Conservation (phyloP, 2,797 vertebrate genomes). For the Poecilia gillii region DNA sequence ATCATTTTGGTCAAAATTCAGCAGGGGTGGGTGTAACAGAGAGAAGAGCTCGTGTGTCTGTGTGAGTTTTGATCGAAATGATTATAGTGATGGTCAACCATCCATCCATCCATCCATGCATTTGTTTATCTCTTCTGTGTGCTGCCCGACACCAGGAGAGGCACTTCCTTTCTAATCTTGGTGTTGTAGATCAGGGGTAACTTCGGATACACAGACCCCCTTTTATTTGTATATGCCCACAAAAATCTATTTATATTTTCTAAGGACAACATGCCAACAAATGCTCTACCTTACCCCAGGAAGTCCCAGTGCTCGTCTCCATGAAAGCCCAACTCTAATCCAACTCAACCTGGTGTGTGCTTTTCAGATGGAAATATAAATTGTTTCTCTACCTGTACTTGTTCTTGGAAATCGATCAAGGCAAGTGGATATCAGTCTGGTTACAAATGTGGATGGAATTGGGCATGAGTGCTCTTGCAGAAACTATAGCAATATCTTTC, state of each 20-base stretch:
- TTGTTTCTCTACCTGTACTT: constrained; percentile 13
- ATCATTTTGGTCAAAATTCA: no score
- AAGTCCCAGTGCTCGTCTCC: constrained; percentile 23
- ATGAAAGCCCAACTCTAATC: constrained; percentile 42
- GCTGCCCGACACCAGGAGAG: constrained; percentile 1
- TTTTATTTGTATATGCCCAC: constrained; percentile 45
- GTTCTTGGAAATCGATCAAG: constrained; percentile 5
- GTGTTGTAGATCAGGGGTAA: constrained; percentile 61
- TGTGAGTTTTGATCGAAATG: no score
- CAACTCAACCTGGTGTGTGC: constrained; percentile 25
- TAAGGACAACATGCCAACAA: constrained; percentile 44
- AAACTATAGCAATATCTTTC: constrained; percentile 25
- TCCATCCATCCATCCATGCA: background rate
- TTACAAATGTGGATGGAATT: constrained; percentile 42
- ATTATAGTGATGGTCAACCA: no score
- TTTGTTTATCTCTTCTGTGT: constrained; percentile 6
- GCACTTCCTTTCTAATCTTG: constrained; percentile 64
- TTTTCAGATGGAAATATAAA: constrained; percentile 41
- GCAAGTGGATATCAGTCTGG: background rate
- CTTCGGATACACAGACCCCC: constrained; percentile 57
- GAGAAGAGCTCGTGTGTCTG: no score
- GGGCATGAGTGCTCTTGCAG: constrained; percentile 30
- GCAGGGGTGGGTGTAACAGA: no score
- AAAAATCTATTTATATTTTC: constrained; percentile 50
- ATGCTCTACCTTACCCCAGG: constrained; percentile 21